Evolutionary conservation across 2,797 vertebrate genomes (phyloP).

Genomic region (Cynopterus sphinx): DNA sequence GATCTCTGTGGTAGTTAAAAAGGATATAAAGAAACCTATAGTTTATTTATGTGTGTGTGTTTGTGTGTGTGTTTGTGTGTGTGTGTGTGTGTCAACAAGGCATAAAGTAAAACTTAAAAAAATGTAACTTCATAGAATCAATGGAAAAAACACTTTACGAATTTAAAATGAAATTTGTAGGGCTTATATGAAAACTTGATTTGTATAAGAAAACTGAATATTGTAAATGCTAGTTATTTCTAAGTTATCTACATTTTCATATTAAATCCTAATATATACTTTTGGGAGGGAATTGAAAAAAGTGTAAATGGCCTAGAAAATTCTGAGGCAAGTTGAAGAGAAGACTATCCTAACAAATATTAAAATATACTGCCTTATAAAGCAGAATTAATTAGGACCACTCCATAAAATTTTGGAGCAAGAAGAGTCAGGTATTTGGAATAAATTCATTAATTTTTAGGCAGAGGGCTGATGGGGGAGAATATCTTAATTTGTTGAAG

Average conservation of each 20-base stretch:
- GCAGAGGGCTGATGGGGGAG: neutral
- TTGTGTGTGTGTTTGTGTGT: too few relatives aligned
- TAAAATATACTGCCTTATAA: neutral
- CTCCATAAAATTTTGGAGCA: neutral
- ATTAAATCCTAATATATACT: neutral
- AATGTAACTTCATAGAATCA: neutral
- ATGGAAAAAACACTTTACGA: neutral
- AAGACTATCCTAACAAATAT: neutral
- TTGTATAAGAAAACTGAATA: constrained; percentile 1
- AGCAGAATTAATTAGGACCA: neutral
- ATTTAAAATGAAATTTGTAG: constrained; percentile 22
- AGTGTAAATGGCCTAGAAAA: neutral
- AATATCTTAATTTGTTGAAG: constrained; percentile 33
- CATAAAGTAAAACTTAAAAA: constrained; percentile 7
- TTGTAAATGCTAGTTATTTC: constrained; percentile 41
- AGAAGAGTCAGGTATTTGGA: neutral
- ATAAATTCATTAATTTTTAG: constrained; percentile 1
- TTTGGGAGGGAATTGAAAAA: neutral
- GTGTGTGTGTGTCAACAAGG: neutral
- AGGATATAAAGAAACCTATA: neutral
- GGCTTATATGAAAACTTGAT: neutral
- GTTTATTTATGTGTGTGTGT: too few relatives aligned
- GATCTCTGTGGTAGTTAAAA: neutral
- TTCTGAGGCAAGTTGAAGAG: constrained; percentile 3
- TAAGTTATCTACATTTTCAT: constrained; percentile 34